Base-by-base conservation (phyloP, 2,797 vertebrate species). In the Hozukius guyotensis region DNA sequence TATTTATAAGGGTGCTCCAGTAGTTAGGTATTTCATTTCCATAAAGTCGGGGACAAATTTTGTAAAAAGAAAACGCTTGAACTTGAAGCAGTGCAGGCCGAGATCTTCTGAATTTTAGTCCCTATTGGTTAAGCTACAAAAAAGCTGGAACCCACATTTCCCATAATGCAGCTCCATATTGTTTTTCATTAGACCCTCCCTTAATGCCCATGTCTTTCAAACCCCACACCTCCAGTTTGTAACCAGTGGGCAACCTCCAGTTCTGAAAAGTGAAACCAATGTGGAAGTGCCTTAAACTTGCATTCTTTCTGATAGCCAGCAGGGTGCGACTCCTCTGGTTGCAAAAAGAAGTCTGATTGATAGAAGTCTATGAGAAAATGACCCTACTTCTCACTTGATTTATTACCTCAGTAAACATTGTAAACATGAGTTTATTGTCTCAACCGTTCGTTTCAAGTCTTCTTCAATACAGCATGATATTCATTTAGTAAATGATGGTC, bases 401-500 rank as follows among this genome's bases (percentile, higher is more conserved):
- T 38, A 38, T 38, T 38, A 14, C 1, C 36, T 38, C 36, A 38
- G 36, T 38, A 38, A 38, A 38, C 36, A 38, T 38, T 38, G 36
- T 38, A 38, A 38, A 38, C 36, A 14, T 0, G 36, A 38, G 36
- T 14, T 38, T 38, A 38, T 38, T 13, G 36, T 14, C 36, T 38
- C 13, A 38, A 38, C 14, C 0, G 13, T 0, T 38, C 6, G 36
- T 38, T 38, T 38, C 11, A 0, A 38, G 36, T 38, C 36, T 14
- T 38, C 13, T 38, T 38, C 36, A 38, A 38, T 38, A 38, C 36
- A 38, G 36, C 36, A 38, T 38, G 36, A 38, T 38, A 13, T 14
- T 38, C 36, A 38, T 38, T 38, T 0, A 14, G 36, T 38, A 38
- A 14, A 38, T 38, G 6, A 38, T 38, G 36, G 5, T 38, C 36